phyloP scores from a whole-genome alignment of 2,113 vertebrate genomes.

The Pollachius pollachius region DNA sequence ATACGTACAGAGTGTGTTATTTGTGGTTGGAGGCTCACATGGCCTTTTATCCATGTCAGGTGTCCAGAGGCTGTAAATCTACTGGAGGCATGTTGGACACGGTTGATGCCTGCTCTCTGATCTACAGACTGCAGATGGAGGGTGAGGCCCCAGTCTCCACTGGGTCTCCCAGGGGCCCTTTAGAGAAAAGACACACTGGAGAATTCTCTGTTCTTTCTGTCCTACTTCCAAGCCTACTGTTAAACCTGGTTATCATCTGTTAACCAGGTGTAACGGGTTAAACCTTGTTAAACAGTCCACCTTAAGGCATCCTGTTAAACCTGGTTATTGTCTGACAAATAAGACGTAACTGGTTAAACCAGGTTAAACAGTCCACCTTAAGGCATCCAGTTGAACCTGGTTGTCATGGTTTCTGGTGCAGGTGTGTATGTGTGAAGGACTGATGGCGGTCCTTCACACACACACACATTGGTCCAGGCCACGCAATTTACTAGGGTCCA shows the following conservation, averaged over 20 bases:
- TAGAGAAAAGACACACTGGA: neutral
- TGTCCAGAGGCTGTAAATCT: slow-evolving; percentile 66
- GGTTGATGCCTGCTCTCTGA: slow-evolving; percentile 84
- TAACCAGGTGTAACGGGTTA: no score
- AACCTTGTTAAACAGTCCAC: no score
- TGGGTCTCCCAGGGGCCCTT: neutral
- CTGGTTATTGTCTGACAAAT: no score
- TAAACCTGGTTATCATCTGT: neutral
- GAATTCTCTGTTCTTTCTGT: neutral
- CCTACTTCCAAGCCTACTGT: no score
- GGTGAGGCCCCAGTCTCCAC: slow-evolving; percentile 68
- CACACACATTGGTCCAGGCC: slow-evolving; percentile 70
- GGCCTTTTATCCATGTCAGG: slow-evolving; percentile 62
- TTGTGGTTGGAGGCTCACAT: neutral
- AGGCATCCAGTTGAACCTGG: no score
- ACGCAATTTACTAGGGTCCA: slow-evolving; percentile 42
- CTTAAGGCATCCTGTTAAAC: no score
- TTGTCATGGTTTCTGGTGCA: slow-evolving; percentile 38
- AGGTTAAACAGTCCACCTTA: no score
- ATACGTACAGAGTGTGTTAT: neutral
- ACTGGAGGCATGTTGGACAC: slow-evolving; percentile 82
- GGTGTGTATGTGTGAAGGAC: slow-evolving; percentile 79
- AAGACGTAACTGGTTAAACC: no score
- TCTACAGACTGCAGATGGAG: slow-evolving; percentile 90
- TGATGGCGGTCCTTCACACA: slow-evolving; percentile 65